Conservation (phyloP, 2,113 vertebrate genomes). For the Macroglossus sobrinus region DNA sequence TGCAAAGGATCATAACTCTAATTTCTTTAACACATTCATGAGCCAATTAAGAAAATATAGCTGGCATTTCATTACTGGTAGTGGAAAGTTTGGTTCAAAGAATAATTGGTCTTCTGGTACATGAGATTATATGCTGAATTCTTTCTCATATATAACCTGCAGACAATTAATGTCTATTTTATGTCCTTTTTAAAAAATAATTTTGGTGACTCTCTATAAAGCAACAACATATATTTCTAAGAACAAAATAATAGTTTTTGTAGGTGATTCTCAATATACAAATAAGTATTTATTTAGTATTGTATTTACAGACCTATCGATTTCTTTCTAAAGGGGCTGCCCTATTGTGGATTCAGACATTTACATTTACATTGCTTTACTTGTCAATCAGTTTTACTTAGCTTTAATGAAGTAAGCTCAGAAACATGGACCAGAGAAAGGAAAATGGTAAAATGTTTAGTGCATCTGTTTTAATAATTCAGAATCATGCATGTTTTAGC, state of each 20-base stretch:
- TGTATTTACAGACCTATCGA: conserved; percentile 24
- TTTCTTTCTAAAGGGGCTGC: background rate
- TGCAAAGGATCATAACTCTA: conserved; percentile 48
- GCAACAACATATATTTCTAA: conserved; percentile 18
- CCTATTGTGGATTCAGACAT: background rate
- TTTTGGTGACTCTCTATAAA: background rate
- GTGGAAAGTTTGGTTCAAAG: conserved; percentile 54
- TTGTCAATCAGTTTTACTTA: conserved; percentile 55
- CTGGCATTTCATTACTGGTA: conserved; percentile 43
- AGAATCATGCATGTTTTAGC: background rate
- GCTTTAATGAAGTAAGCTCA: conserved; percentile 47
- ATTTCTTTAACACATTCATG: conserved; percentile 63
- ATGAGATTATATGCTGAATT: conserved; percentile 36
- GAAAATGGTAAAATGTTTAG: background rate
- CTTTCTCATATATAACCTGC: conserved; percentile 8
- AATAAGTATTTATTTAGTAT: conserved; percentile 14
- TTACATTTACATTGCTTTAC: conserved; percentile 52
- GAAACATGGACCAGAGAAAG: background rate
- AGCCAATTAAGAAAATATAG: conserved; percentile 67
- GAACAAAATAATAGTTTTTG: conserved; percentile 30
- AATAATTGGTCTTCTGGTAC: conserved; percentile 59
- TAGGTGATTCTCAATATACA: background rate
- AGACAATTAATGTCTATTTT: conserved; percentile 48
- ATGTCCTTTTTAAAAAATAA: conserved; percentile 32
- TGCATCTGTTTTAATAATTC: background rate